Evolutionary conservation across 2,797 vertebrate species (phyloP).

Genomic region (Diplodus puntazzo): DNA sequence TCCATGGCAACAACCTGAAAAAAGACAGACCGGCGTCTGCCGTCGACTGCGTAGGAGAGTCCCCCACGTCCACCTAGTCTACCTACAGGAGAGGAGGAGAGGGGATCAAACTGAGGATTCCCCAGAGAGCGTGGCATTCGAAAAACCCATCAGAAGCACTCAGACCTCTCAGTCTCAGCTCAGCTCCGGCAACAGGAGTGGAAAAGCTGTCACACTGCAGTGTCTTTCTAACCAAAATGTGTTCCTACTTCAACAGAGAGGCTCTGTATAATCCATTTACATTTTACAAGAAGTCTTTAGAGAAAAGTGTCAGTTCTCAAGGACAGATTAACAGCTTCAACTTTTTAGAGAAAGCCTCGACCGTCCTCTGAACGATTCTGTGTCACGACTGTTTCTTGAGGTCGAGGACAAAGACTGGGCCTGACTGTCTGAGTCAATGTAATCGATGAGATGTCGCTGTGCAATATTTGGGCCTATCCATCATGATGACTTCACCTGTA

Average conservation of each 20-base stretch:
- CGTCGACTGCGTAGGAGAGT: slow-evolving; percentile 66
- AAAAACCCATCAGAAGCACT: slow-evolving; percentile 8
- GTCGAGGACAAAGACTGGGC: neutral
- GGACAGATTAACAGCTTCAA: slow-evolving; percentile 30
- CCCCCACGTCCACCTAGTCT: slow-evolving; percentile 39
- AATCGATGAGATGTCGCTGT: no score
- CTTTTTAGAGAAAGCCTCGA: neutral
- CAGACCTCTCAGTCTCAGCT: slow-evolving; percentile 1
- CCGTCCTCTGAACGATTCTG: neutral
- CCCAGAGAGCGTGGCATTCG: neutral
- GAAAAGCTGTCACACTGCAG: slow-evolving; percentile 11
- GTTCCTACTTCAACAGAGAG: slow-evolving; percentile 7
- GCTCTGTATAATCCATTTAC: slow-evolving; percentile 33
- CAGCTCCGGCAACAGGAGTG: neutral
- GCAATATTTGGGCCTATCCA: neutral
- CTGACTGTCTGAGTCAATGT: neutral
- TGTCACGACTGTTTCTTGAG: neutral
- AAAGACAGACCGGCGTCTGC: slow-evolving; percentile 8
- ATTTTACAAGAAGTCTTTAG: slow-evolving; percentile 30
- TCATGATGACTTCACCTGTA: neutral
- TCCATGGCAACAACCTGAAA: slow-evolving; percentile 76
- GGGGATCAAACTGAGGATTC: slow-evolving; percentile 47
- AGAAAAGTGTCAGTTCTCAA: slow-evolving; percentile 33
- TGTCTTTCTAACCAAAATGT: neutral
- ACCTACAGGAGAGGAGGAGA: slow-evolving; percentile 54